Evolutionary conservation across 2,113 vertebrate genomes (phyloP).

Genomic region (Tylochromis polylepis): DNA sequence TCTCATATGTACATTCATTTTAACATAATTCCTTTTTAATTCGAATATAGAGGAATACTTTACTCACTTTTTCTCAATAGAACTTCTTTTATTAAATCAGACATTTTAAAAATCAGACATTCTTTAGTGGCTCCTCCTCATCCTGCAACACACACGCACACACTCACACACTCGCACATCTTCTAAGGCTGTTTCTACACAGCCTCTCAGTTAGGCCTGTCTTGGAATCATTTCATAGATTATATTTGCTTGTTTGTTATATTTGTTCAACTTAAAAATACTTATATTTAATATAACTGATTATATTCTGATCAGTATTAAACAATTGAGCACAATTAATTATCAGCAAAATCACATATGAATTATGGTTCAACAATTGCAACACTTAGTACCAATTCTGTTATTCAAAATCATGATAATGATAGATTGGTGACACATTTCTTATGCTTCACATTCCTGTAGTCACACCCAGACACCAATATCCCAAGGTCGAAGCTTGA

Average conservation of each 20-base stretch:
- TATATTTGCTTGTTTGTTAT: not conserved
- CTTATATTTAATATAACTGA: too few species aligned
- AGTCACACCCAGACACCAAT: too few species aligned
- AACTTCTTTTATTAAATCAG: not conserved
- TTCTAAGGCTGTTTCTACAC: not conserved
- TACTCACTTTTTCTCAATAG: not conserved
- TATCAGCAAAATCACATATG: too few species aligned
- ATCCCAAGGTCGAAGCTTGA: not conserved
- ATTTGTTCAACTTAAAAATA: not conserved
- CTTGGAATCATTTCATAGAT: not conserved
- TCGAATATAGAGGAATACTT: not conserved
- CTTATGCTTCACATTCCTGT: too few species aligned
- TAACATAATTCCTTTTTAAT: not conserved
- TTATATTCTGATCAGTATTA: too few species aligned
- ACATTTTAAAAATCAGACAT: not conserved
- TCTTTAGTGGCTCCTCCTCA: not conserved
- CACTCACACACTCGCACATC: not conserved
- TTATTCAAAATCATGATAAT: too few species aligned
- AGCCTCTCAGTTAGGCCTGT: not conserved
- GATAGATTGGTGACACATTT: too few species aligned
- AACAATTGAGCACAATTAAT: too few species aligned
- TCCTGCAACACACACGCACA: not conserved
- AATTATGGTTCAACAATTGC: too few species aligned
- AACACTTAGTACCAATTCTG: too few species aligned
- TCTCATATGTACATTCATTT: not conserved